Conservation (phyloP, 1,140 invertebrate genomes). For the Pissodes strobi region DNA sequence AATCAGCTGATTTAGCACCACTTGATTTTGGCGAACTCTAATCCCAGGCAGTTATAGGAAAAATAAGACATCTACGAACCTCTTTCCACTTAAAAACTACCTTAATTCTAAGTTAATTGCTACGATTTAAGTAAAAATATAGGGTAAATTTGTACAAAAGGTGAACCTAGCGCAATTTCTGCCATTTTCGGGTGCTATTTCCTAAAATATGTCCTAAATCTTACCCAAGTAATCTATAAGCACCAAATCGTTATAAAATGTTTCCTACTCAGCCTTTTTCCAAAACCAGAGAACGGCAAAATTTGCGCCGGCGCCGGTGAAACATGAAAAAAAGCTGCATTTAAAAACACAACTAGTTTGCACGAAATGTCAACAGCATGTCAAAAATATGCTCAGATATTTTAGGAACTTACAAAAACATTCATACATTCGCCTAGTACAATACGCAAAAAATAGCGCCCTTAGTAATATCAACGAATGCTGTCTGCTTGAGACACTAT, state of each 20-base stretch:
- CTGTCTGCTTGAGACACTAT: too few relatives aligned
- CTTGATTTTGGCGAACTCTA: too few relatives aligned
- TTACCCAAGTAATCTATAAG: conserved; percentile 2
- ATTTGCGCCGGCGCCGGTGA: neutral
- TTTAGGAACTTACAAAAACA: conserved; percentile 22
- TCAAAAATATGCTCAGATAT: conserved; percentile 12
- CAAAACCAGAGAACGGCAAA: neutral
- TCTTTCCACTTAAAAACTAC: neutral
- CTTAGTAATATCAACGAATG: too few relatives aligned
- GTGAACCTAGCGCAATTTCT: neutral
- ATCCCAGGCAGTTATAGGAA: too few relatives aligned
- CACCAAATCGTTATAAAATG: neutral
- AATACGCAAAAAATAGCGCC: too few relatives aligned
- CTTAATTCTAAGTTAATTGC: neutral
- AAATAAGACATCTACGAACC: too few relatives aligned
- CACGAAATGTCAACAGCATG: conserved; percentile 1
- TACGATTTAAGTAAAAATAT: conserved; percentile 13
- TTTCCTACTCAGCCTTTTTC: conserved; percentile 17
- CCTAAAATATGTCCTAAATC: neutral
- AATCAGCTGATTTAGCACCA: too few relatives aligned
- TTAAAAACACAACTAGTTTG: neutral
- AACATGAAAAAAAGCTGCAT: neutral
- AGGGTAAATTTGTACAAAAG: conserved; percentile 18
- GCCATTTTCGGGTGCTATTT: neutral
- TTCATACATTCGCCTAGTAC: conserved; percentile 9